Evolutionary conservation across 2,888 invertebrate genomes (phyloP).

Genomic region (Tachina grossa): DNA sequence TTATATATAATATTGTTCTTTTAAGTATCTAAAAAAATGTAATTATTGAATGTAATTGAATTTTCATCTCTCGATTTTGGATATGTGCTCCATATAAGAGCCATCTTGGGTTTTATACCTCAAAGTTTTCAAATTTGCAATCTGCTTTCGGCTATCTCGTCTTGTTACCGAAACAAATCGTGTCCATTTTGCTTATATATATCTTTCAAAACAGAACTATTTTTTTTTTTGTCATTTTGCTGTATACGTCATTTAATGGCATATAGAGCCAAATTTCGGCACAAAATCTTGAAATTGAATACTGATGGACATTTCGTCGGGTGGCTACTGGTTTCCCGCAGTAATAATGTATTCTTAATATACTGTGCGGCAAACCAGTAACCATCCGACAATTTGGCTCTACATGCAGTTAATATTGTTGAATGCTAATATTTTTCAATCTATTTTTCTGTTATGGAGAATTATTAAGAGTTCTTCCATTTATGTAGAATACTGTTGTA

Average conservation of each 20-base stretch:
- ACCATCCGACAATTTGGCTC: too few relatives aligned
- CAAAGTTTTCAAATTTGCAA: too few relatives aligned
- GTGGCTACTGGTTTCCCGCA: too few relatives aligned
- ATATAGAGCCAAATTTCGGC: not conserved
- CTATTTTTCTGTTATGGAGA: not conserved
- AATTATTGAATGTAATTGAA: too few relatives aligned
- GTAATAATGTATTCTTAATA: too few relatives aligned
- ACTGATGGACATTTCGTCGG: constrained; percentile 2
- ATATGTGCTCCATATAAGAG: too few relatives aligned
- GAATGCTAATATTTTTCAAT: constrained; percentile 4
- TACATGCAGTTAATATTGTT: not conserved
- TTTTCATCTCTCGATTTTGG: too few relatives aligned
- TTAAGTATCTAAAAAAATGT: too few relatives aligned
- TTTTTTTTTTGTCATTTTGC: not conserved
- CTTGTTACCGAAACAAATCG: not conserved
- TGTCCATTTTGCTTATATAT: not conserved
- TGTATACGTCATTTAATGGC: constrained; percentile 3
- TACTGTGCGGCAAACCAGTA: too few relatives aligned
- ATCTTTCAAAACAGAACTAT: not conserved
- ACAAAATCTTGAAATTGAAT: constrained; percentile 12
- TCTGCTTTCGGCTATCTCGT: not conserved
- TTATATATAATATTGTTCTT: too few relatives aligned
- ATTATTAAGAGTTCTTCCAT: not conserved
- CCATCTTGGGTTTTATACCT: too few relatives aligned
- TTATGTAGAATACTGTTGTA: not conserved